Base-by-base conservation (phyloP, 1,140 invertebrate species). In the Drosophila subobscura region DNA sequence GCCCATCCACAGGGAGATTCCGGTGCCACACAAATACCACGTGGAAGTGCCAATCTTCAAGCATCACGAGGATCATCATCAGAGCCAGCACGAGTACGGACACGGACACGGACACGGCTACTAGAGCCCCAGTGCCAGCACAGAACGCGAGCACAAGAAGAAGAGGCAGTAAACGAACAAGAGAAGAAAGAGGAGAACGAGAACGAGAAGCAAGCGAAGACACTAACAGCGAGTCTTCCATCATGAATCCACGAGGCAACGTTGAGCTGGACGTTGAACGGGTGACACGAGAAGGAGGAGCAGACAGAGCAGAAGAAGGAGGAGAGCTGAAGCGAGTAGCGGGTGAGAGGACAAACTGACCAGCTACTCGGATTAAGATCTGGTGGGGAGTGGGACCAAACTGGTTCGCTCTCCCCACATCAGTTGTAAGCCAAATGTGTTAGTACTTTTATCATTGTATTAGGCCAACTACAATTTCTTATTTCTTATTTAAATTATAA, bases 1-100 rank as follows among this genome's bases (percentile, higher is more conserved):
- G 10, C 95, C 95, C 16, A 93, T 96, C 1, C 94, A 96, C 73
- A 96, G 96, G 84, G 95, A 95, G 79, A 94, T 96, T 5, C 95
- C 95, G 8, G 93, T 94, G 63, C 95, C 95, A 7, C 94, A 96
- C 20, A 95, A 96, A 90, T 93, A 95, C 23, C 94, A 94, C 29
- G 93, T 94, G 6, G 94, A 94, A 63, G 92, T 94, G 22, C 94
- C 94, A 10, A 93, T 94, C n/a, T 93, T 93, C 63, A 92, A 92
- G 58, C 91, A 92, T 4, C 79, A 91, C 52, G 90, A 92, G 20
- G 81, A 92, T 37, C 75, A 89, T 44, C 41, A 71, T 6, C 67
- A 84, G 5, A 61, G 85, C 20, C 85, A 91, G 25, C 72, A 90
- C 45, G 51, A 68, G n/a, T 53, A 79, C 20, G 58, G 67, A 20